Percentiles rank a stretch among this genome's conserved stretches.
phyloP scores from a whole-genome alignment of 2,888 invertebrate species.

The Microchrysa polita region DNA sequence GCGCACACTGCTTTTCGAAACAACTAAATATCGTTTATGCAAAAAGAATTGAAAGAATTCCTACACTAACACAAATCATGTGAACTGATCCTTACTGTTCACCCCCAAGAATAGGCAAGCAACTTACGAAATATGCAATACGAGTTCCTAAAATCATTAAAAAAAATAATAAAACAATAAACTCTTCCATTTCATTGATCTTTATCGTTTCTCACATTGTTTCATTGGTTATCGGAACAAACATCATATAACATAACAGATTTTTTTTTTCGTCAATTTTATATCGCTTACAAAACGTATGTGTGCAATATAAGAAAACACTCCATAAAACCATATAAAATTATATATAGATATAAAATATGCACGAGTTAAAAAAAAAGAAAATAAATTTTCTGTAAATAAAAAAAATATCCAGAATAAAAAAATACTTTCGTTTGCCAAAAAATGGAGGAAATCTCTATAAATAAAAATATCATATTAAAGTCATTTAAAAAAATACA shows the following conservation, averaged over 20 bases:
- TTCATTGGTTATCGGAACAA: conserved; percentile 41
- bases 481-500: conserved; percentile 25
- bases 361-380: conserved; percentile 14
- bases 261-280: conserved; percentile 24
- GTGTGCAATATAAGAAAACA: conserved; percentile 42
- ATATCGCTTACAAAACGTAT: conserved; percentile 42
- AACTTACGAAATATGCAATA: no score
- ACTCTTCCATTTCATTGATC: neutral
- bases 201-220: conserved; percentile 37
- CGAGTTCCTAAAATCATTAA: no score
- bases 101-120: no score
- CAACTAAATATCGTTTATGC: no score
- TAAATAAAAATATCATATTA: neutral
- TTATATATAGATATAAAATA: conserved; percentile 14
- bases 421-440: conserved; percentile 33
- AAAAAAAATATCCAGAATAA: conserved; percentile 21
- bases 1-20: no score
- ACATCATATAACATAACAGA: conserved; percentile 44
- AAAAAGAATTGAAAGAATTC: no score
- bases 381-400: conserved; percentile 21
- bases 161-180: neutral
- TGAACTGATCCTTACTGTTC: no score
- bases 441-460: neutral
- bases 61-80: no score
- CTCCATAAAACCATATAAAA: conserved; percentile 43